phyloP scores from a whole-genome alignment of 2,797 vertebrate species.

The Ambastaia sidthimunki region DNA sequence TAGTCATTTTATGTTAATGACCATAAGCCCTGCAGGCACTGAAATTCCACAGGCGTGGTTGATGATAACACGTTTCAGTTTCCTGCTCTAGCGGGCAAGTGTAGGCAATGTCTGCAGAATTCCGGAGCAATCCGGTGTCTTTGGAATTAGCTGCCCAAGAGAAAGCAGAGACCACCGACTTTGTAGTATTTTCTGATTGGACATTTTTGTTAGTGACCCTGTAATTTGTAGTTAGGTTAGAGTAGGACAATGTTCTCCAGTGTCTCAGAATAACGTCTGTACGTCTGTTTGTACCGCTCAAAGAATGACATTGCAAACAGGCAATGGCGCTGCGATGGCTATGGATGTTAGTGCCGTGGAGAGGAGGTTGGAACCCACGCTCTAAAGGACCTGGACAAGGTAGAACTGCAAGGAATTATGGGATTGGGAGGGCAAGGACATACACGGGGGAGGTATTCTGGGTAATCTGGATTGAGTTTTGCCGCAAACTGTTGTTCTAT shows the following conservation, averaged over 20 bases:
- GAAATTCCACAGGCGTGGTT: constrained; percentile 27
- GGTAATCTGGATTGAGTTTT: neutral
- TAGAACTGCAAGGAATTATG: constrained; percentile 46
- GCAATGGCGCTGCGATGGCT: constrained; percentile 66
- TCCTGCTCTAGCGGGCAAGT: constrained; percentile 43
- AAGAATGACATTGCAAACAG: constrained; percentile 64
- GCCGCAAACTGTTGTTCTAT: neutral
- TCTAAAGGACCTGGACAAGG: constrained; percentile 58
- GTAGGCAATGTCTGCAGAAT: constrained; percentile 41
- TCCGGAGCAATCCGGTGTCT: constrained; percentile 10
- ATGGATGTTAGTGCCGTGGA: constrained; percentile 62
- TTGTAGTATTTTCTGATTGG: constrained; percentile 10
- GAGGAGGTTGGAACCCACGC: constrained; percentile 58
- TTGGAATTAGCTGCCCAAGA: constrained; percentile 45
- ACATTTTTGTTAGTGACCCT: neutral
- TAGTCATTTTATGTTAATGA: constrained; percentile 35
- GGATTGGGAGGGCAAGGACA: neutral
- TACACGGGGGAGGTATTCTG: neutral
- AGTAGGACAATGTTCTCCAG: neutral
- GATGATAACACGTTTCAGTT: constrained; percentile 13
- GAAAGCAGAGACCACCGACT: constrained; percentile 9
- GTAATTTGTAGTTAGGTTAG: neutral
- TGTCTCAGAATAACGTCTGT: constrained; percentile 34
- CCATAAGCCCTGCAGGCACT: constrained; percentile 18
- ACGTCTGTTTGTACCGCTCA: constrained; percentile 45